Conservation (phyloP, 2,113 vertebrate genomes). For the Eurypyga helias region DNA sequence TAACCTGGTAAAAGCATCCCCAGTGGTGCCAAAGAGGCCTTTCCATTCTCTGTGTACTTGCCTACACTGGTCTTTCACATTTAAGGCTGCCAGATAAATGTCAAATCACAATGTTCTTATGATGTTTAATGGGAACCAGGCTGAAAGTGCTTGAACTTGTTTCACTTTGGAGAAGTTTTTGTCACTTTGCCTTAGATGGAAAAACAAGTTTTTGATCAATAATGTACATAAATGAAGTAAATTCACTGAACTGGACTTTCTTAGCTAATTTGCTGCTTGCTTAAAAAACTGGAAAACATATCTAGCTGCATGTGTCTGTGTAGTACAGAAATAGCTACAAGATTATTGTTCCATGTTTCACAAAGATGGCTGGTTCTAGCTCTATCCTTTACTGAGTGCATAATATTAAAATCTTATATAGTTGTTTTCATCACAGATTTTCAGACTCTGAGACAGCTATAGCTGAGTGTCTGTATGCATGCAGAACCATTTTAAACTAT, state of each 20-base stretch:
- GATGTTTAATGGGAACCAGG: slow-evolving; percentile 41
- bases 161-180: slow-evolving; percentile 64
- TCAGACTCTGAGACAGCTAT: not conserved
- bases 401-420: not conserved
- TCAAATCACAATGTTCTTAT: not conserved
- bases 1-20: slow-evolving; percentile 58
- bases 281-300: not conserved
- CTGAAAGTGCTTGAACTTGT: slow-evolving; percentile 1
- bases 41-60: not conserved
- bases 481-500: not conserved
- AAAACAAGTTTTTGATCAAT: slow-evolving; percentile 60
- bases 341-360: not conserved
- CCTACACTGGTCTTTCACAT: slow-evolving; percentile 44
- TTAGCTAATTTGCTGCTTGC: not conserved
- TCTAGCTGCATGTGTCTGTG: not conserved
- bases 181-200: slow-evolving; percentile 1
- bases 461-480: not conserved
- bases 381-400: not conserved
- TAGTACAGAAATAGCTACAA: not conserved
- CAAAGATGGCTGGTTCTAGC: not conserved
- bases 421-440: not conserved
- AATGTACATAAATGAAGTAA: slow-evolving; percentile 30
- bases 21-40: not conserved
- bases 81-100: slow-evolving; percentile 62
- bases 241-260: not conserved